These are phyloP conservation scores for Platyrinchus mystaceus DNA, from an alignment of 2,797 vertebrate genomes.

Conservation along the genomic window DNA sequence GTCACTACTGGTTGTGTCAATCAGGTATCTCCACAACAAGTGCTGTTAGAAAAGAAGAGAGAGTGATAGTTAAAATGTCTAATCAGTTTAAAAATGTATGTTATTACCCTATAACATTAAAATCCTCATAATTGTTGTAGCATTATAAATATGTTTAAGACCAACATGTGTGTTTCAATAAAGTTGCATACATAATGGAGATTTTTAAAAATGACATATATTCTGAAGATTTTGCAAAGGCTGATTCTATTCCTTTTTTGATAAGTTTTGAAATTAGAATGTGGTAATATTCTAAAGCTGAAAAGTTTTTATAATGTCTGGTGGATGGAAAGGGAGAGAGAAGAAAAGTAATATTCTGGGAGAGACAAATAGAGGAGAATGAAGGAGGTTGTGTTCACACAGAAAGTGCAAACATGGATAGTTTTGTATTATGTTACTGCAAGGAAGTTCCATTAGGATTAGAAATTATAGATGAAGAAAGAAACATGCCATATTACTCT, in stretches of 20 bases:
- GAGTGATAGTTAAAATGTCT: constrained; percentile 23
- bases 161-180: not conserved
- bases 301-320: not conserved
- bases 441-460: not conserved
- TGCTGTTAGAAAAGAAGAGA: not conserved
- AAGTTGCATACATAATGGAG: not conserved
- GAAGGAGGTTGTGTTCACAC: not conserved
- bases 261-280: not conserved
- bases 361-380: not conserved
- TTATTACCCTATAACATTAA: not conserved
- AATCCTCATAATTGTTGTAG: not conserved
- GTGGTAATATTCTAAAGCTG: not conserved
- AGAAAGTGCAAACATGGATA: not conserved
- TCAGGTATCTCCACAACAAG: not conserved
- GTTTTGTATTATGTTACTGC: not conserved
- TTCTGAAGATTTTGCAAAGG: not conserved
- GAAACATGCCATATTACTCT: rapidly evolving
- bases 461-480: not conserved
- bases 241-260: not conserved
- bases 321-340: not conserved
- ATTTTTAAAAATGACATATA: not conserved
- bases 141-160: not conserved
- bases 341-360: not conserved
- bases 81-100: constrained; percentile 1
- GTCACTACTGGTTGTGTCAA: constrained; percentile 28